A percentile compares a stretch with the other conserved stretches of the same genome.
These are phyloP conservation scores for Phodopus roborovskii DNA, from an alignment of 2,113 vertebrate genomes.

Conservation along the genomic window DNA sequence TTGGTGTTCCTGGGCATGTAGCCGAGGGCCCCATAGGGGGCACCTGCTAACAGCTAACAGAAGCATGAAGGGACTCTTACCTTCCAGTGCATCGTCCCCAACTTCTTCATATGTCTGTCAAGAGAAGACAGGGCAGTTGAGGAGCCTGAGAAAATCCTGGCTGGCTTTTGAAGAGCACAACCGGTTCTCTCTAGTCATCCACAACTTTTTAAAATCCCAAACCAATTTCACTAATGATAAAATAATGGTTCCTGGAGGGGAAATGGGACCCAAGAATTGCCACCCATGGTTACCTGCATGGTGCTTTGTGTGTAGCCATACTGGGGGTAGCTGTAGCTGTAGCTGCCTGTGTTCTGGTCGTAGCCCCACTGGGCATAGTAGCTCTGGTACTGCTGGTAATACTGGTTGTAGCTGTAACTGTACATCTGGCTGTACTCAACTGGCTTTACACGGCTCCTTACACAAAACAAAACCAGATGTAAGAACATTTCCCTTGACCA, in stretches of 20 bases:
- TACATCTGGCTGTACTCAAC: slow-evolving; percentile 89
- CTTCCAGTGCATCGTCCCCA: slow-evolving; percentile 93
- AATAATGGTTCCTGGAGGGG: neutral
- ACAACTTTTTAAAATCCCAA: neutral
- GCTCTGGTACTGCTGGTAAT: slow-evolving; percentile 92
- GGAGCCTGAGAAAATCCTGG: neutral
- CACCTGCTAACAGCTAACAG: neutral
- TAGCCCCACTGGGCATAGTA: slow-evolving; percentile 95
- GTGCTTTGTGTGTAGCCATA: slow-evolving; percentile 92
- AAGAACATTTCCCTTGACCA: neutral
- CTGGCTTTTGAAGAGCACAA: slow-evolving; percentile 8
- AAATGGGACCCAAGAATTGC: neutral
- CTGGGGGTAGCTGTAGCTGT: slow-evolving; percentile 93
- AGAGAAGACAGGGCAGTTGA: slow-evolving; percentile 69
- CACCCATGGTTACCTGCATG: slow-evolving; percentile 87
- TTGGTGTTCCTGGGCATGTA: neutral
- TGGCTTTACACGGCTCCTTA: slow-evolving; percentile 87
- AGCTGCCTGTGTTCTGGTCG: slow-evolving; percentile 91
- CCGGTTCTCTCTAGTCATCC: neutral
- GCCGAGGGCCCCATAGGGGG: neutral
- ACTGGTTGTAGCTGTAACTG: slow-evolving; percentile 90
- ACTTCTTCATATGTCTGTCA: slow-evolving; percentile 90
- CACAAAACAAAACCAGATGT: slow-evolving; percentile 6
- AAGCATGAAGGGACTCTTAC: slow-evolving; percentile 78
- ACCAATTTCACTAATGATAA: neutral